Base-by-base conservation (phyloP, 2,797 vertebrate species). In the Rhynchonycteris naso region DNA sequence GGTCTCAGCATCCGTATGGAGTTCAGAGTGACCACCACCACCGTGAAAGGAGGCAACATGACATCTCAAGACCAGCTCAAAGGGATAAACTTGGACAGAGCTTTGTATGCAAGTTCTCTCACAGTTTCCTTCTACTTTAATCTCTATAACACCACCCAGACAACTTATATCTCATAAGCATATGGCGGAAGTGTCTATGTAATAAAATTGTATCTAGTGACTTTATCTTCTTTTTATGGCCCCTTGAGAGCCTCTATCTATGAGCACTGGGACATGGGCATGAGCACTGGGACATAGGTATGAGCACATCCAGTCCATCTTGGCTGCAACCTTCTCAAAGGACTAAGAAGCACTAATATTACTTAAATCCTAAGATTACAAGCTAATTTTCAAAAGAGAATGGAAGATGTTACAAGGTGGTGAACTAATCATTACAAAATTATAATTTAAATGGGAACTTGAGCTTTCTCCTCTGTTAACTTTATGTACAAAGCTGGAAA, bases 1-100 rank as follows among this genome's bases (percentile, higher is more conserved):
- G 9, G 16, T 28, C 21, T 43, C 28, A 6, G 10, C 1, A 0
- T 52, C 50, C 6, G 0, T 21, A 43, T 12, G 33, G n/a, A 88
- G 24, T 80, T 84, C 38, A 33, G 11, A 80, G 65, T 33, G 63
- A 47, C 33, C 33, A 26, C 22, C 22, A 24, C 22, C 22, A 1
- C 28, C 69, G 13, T 8, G n/a, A 1, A 58, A 65, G 16, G 47
- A 50, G 21, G 8, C 9, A 38, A 38, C 2, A 7, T 15, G 38
- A 35, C 9, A 14, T 43, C 28, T 72, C 7, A 56, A 75, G 68
- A 69, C 71, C 71, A 63, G 24, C 19, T 72, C 47, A 38, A 72
- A 80, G 66, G 18, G 58, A 65, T 19, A 50, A 63, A 68, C 19
- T 21, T 58, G 26, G 11, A 50, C 7, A 47, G 50, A 68, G 76